Base-by-base conservation (phyloP, 2,113 vertebrate genomes). In the Phylloscopus trochiloides region DNA sequence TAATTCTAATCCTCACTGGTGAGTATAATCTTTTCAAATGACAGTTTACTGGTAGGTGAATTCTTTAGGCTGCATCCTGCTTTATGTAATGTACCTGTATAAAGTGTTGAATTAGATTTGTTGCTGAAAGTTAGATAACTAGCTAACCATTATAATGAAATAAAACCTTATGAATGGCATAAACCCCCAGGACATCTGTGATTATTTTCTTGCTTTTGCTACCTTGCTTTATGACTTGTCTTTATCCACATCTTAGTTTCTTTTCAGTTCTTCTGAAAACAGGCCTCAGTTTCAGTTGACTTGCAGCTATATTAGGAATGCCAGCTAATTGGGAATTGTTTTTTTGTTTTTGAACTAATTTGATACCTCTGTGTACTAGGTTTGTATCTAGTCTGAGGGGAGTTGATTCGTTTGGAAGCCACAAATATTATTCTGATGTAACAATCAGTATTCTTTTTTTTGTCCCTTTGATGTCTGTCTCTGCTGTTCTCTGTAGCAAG, bases 101-200 rank as follows among this genome's bases (percentile, higher is more conserved):
- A 24, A 80, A 61, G 15, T 47, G 22, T 31, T 82, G 57, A 68
- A 22, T 36, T 25, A 55, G 18, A 16, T 75, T 45, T 21, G 6
- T 32, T 86, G 34, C 3, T 83, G 43, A 47, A 80, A 84, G 14
- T 63, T 83, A 42, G 19, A 45, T 86, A 58, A 28, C 5, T 31
- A 45, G 38, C 20, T 77, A 43, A 48, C 40, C 52, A 62, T 48
- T 9, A 11, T 66, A 34, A 43, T 52, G 29, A 81, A 77, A 42
- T 45, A 68, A 77, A 59, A 15, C 15, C 0, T 0, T 58, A 67
- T 45, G 22, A 42, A 55, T 47, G 16, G 6, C 34, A 6, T 66
- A 71, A 92, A 17, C 1, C 4, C 10, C 3, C 28, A 61, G 25
- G 38, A 57, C 29, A 17, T 3, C 18, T 28, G 7, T 58, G 40